Evolutionary conservation across 92 coral and sea anemone species (phyloP), one percentile per base, ranked within the genome.

Genomic region (Heteractis magnifica): DNA sequence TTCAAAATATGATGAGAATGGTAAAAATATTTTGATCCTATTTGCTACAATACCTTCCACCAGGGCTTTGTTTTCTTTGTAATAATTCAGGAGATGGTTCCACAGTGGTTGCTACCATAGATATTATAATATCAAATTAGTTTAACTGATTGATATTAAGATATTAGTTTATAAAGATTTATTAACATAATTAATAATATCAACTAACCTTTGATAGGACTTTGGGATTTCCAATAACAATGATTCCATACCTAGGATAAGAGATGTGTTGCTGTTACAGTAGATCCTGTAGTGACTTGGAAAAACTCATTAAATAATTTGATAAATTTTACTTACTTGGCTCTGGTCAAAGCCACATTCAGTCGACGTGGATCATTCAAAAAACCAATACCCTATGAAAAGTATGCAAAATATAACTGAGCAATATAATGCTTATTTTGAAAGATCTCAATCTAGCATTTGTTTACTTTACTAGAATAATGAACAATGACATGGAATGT

Each of bases 171-270:
- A 62, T 12, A 62, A 62, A 18, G 44, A 55, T 41, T 41, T 21
- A n/a, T 23, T 18, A 49, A 21, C 13, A 56, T 14, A 56, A 56
- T 13, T 11, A 14, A 58, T 4, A 16, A 62, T 21, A 60, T 49
- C 13, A 71, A 77, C 93, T 81, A 87, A 97, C 99, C 85, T 98
- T 85, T 60, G 99, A 97, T 13, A 97, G 87, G 56, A 97, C 92
- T 87, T 97, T 97, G 60, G 99, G 99, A 89, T 97, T 97, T 62
- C 99, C 99, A 74, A 97, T 94, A 72, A 97, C 94, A 58, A 97
- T 92, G 79, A 93, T 97, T 50, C 99, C 99, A 86, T 97, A 97
- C 83, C 99, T 95, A 79, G 70, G 71, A 0, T 26, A 55, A 78
- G 21, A 10, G 13, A n/a, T 73, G 5, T 34, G 79, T 8, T 44